These are phyloP conservation scores for Drosophila willistoni DNA, from an alignment of 1,140 invertebrate genomes.

Conservation along the genomic window DNA sequence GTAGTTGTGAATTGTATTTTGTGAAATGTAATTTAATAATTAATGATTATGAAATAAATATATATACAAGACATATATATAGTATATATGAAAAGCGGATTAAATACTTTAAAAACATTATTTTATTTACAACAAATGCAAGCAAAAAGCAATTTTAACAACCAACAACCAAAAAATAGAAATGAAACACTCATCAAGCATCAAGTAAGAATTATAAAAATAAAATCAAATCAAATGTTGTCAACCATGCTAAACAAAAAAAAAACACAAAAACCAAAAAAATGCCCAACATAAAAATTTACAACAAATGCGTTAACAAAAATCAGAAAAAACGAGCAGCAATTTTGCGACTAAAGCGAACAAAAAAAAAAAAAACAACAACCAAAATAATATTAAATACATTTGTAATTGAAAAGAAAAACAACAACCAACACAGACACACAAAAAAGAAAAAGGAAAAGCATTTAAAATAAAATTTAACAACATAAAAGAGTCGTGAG, in stretches of 20 bases:
- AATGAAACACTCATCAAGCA: background rate
- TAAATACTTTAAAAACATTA: constrained; percentile 72
- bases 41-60: constrained; percentile 63
- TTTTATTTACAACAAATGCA: constrained; percentile 67
- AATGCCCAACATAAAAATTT: constrained; percentile 44
- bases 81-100: constrained; percentile 33
- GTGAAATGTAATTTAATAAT: constrained; percentile 81
- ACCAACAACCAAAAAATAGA: constrained; percentile 3
- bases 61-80: constrained; percentile 76
- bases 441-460: constrained; percentile 49
- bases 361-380: constrained; percentile 44
- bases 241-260: too few relatives aligned
- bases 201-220: constrained; percentile 20
- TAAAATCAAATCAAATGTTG: constrained; percentile 39
- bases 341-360: too few relatives aligned
- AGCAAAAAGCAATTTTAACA: constrained; percentile 59
- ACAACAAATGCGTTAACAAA: constrained; percentile 57
- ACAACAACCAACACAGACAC: constrained; percentile 41
- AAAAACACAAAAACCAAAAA: too few relatives aligned
- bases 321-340: constrained; percentile 29
- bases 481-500: constrained; percentile 52
- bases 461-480: constrained; percentile 80
- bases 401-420: constrained; percentile 69
- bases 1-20: constrained; percentile 83
- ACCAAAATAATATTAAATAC: constrained; percentile 77